Base-by-base conservation (phyloP, 2,888 invertebrate species). In the Pogonocherus hispidulus region DNA sequence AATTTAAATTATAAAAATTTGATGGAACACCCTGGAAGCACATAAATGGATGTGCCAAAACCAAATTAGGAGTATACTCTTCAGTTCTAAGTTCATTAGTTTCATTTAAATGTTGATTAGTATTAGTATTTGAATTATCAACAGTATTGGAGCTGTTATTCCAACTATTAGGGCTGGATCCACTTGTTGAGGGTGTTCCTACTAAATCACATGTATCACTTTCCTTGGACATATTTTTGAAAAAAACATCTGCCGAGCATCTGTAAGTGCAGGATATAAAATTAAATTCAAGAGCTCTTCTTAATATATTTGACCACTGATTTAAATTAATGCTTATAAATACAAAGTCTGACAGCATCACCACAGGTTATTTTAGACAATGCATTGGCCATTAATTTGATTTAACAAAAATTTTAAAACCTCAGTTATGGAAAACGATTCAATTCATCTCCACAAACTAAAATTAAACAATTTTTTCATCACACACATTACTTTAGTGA, bases 161-260 rank as follows among this genome's bases (percentile, higher is more conserved):
- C 22, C 22, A 57, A 35, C 14, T 32, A 19, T 9, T 19, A 14
- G 9, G 14, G 5, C 18, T 18, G 3, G 32, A 52, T 11, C 32
- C 59, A 47, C 59, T 59, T n/a, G 59, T 59, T 47, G 59, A 59
- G 9, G 59, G 47, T n/a, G 32, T 35, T 35, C 47, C 59, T 32
- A 32, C 8, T 16, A 11, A 37, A 11, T 59, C 19, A 47, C 23
- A 19, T 5, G 14, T 46, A 47, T n/a, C 32, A 35, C 5, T 32
- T 9, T 59, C 35, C 9, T 47, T 27, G n/a, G 47, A 59, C 59
- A 59, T 59, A n/a, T 47, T 27, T 18, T 47, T 20, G 23, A 35
- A 19, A 5, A 1, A 16, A 1, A 47, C 14, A 44, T 44, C 16
- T 11, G 19, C 8, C 14, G 23, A 18, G 32, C 16, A 27, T 47